Percentiles rank a stretch among this genome's conserved stretches.
Evolutionary conservation across 2,113 vertebrate genomes (phyloP).

Genomic region (Austrofundulus limnaeus): DNA sequence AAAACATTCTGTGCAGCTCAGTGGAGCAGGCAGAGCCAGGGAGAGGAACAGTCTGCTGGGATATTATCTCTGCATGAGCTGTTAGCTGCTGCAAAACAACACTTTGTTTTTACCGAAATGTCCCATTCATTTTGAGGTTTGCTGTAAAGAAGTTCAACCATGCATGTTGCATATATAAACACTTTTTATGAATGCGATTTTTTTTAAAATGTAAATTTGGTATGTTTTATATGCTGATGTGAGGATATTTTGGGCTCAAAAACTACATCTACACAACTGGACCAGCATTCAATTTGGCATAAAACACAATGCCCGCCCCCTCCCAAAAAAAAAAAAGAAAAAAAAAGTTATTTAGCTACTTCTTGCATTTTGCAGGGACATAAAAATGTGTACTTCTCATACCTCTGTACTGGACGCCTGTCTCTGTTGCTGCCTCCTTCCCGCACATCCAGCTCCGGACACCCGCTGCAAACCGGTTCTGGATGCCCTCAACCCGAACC

Average conservation of each 20-base stretch:
- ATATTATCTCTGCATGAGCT: slow-evolving; percentile 52
- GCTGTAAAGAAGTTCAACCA: background rate
- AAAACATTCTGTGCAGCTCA: slow-evolving; percentile 20
- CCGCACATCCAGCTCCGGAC: slow-evolving; percentile 22
- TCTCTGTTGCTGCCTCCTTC: slow-evolving; percentile 42
- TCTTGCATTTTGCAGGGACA: background rate
- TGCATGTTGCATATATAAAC: background rate
- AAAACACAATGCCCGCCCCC: too few species aligned
- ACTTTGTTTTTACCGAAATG: background rate
- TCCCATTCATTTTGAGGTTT: background rate
- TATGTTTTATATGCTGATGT: too few species aligned
- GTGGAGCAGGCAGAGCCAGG: slow-evolving; percentile 9
- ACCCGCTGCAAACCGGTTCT: slow-evolving; percentile 34
- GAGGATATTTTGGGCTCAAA: too few species aligned
- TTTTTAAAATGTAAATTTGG: too few species aligned
- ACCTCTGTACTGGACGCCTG: slow-evolving; percentile 59
- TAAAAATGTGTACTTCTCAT: background rate
- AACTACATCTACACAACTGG: too few species aligned
- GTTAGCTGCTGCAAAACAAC: slow-evolving; percentile 1
- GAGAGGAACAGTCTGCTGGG: slow-evolving; percentile 19
- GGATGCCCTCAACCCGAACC: slow-evolving; percentile 42
- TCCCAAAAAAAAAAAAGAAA: too few species aligned
- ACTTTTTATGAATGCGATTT: too few species aligned
- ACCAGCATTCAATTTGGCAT: too few species aligned
- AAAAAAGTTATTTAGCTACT: too few species aligned